Evolutionary conservation across 2,888 invertebrate species (phyloP), one percentile per base, ranked within the genome.

Genomic region (Ormyrus pomaceus): DNA sequence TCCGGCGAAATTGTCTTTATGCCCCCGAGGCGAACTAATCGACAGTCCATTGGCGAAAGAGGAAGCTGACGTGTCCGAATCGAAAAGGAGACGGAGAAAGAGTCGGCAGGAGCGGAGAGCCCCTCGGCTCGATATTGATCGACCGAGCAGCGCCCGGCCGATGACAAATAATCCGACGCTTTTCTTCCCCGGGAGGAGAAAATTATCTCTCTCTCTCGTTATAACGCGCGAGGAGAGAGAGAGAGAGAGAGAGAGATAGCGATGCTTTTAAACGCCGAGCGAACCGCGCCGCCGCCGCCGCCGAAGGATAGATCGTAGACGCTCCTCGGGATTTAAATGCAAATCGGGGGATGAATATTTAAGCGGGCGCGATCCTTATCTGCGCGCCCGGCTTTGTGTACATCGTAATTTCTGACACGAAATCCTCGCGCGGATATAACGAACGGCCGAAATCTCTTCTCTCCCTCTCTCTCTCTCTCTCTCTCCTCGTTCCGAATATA

Each of bases 131-230:
- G 81, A 81, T 81, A 81, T 81, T 78, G 81, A 81, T 81, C 81
- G 81, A 62, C 13, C n/a, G 34, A 13, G 6, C 61, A 34, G 34
- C 34, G 34, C 34, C 3, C 4, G 4, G 3, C 53, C 75, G 72
- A 81, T 78, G 81, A 81, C 81, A 81, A 81, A 81, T 78, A 81
- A 77, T 73, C 77, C 74, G 74, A 55, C 70, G 45, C 72, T 68
- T 66, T 58, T 72, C 66, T 62, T 62, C 45, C 34, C 19, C 48
- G 34, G 3, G 34, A 4, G 34, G 34, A 34, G 34, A 34, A 2
- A 34, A 34, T 34, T 34, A 34, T 34, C 8, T 10, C 58, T 50
- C 55, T 51, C 66, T 58, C 58, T 69, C 51, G 7, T 19, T 19
- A 19, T 19, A 10, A 8, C 69, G 55, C 10, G 6, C 19, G 6